Evolutionary conservation across 2,113 vertebrate genomes (phyloP), one percentile per base, ranked within the genome.

Genomic region (Australoheros scitulus): DNA sequence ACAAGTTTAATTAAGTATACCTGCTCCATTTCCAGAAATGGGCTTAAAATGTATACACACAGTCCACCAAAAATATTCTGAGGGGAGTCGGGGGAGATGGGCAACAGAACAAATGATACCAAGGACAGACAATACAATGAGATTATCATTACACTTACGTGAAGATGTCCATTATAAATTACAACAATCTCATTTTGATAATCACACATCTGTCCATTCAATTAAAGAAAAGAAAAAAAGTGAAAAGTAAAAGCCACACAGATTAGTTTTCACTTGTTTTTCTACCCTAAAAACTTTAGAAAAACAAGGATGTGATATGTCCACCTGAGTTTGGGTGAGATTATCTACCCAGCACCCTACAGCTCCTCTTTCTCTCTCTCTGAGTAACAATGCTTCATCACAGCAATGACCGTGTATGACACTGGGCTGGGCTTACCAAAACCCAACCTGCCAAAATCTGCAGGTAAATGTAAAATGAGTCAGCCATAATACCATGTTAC

Each of bases 1-100:
- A 95, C 87, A 91, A 78, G 84, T 90, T 93, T 88, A 90, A 94
- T 93, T 79, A 93, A 90, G 86, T 78, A 86, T 76, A 88, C 85
- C 50, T 38, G 81, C 57, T 89, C 92, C 90, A 94, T 92, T 95
- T 95, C 94, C 94, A 94, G 92, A 94, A 95, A 94, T 83, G 87
- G 93, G 89, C 32, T 85, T 85, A 64, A 81, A 92, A 91, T 87
- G 83, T 56, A 13, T 24, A 76, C 34, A 63, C 15, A 63, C 15
- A 87, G 86, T 82, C 76, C 89, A 93, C 89, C 6, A 88, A 81
- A 92, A 84, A 77, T 60, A 86, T 32, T 84, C 60, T 72, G 38
- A 65, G 76, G 81, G 77, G 70, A 74, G 50, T 32, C 6, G 56
- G 20, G 59, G 26, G 11, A 65, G 59, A 79, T 52, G 50, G 82